Conservation (phyloP, 2,888 invertebrate genomes). For the Dasypogon diadema region DNA sequence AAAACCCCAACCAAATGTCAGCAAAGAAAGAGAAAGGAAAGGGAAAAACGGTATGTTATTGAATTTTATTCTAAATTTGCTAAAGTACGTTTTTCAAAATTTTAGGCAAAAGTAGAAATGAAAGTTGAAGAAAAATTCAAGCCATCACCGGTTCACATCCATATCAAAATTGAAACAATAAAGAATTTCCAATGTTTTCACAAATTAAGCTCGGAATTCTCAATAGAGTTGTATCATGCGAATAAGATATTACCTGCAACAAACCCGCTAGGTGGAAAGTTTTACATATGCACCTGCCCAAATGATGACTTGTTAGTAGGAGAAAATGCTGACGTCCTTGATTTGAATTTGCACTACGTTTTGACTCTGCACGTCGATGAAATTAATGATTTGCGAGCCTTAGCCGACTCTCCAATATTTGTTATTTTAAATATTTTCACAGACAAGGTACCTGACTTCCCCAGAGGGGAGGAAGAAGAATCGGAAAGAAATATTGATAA, state of each 20-base stretch:
- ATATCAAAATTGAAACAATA: constrained; percentile 9
- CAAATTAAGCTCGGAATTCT: neutral
- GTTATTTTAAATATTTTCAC: neutral
- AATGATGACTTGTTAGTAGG: neutral
- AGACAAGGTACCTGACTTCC: neutral
- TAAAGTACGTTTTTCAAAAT: neutral
- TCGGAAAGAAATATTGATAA: neutral
- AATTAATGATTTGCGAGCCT: neutral
- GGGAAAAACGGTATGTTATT: neutral
- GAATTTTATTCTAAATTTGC: neutral
- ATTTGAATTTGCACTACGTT: constrained; percentile 11
- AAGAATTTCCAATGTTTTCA: neutral
- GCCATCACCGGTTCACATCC: neutral
- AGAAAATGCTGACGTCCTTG: neutral
- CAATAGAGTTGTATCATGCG: neutral
- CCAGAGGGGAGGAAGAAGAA: neutral
- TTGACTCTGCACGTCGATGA: neutral
- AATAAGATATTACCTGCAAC: neutral
- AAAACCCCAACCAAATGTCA: no score
- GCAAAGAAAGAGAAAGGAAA: neutral
- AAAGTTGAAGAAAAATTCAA: neutral
- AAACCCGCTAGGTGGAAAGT: neutral
- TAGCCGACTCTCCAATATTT: constrained; percentile 6
- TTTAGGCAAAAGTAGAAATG: no score
- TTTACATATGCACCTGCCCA: neutral